Evolutionary conservation across 2,113 vertebrate species (phyloP).

Genomic region (Gallinago media): DNA sequence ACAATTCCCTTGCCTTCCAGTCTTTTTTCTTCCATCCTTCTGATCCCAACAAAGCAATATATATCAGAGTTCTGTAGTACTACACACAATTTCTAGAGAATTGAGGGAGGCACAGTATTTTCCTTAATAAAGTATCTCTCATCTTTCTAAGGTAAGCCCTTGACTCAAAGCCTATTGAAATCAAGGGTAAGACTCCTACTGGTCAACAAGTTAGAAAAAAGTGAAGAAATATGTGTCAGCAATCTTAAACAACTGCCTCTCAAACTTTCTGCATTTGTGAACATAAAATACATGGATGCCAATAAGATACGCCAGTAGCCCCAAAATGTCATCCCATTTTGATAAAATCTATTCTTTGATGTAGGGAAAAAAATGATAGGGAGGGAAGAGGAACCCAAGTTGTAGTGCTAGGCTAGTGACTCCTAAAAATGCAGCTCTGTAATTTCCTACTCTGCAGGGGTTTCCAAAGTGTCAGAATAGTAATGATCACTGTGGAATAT

Average conservation of each 20-base stretch:
- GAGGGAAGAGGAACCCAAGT: neutral
- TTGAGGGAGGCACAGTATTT: neutral
- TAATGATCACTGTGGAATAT: accelerated
- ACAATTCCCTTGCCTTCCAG: neutral
- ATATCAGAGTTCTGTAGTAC: neutral
- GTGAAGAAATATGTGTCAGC: neutral
- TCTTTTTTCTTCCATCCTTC: neutral
- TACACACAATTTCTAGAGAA: neutral
- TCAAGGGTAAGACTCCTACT: neutral
- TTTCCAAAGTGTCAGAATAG: neutral
- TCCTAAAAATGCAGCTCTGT: neutral
- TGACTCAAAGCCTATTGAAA: neutral
- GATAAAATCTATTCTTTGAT: neutral
- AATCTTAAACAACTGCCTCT: neutral
- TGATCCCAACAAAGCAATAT: neutral
- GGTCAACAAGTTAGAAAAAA: neutral
- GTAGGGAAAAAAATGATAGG: neutral
- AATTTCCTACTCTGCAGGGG: neutral
- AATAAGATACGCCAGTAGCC: neutral
- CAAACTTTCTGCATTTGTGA: neutral
- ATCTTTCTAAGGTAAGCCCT: neutral
- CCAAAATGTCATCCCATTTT: neutral
- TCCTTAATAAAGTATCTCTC: neutral
- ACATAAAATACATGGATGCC: neutral
- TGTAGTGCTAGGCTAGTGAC: neutral